Percentiles rank a stretch among this genome's conserved stretches.
Evolutionary conservation across 1,140 invertebrate species (phyloP).

Genomic region (Pseudachorutes palmiensis): DNA sequence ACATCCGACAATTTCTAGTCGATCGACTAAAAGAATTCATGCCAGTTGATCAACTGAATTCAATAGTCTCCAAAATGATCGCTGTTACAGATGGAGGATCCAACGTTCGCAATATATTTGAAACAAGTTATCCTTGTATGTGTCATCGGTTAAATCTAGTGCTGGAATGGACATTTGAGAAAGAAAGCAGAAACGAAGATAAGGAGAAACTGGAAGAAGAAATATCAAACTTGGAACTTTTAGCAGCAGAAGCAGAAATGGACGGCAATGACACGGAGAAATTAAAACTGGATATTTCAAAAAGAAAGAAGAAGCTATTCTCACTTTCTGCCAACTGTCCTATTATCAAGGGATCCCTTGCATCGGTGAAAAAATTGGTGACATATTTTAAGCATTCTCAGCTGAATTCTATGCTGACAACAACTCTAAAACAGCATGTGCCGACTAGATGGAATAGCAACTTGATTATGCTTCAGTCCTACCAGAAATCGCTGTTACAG

Average conservation of each 20-base stretch:
- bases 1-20: background rate
- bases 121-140: conserved; percentile 10
- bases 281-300: background rate
- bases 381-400: conserved; percentile 13
- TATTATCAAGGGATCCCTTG: background rate
- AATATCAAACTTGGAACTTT: background rate
- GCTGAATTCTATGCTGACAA: conserved; percentile 1
- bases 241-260: background rate
- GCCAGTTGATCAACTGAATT: background rate
- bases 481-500: conserved; percentile 16
- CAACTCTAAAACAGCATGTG: conserved; percentile 22
- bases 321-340: conserved; percentile 3
- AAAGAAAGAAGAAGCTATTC: conserved; percentile 7
- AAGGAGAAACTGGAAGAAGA: background rate
- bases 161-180: conserved; percentile 9
- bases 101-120: conserved; percentile 15
- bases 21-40: conserved; percentile 11
- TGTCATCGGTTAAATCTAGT: conserved; percentile 24
- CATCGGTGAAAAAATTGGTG: conserved; percentile 7
- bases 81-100: conserved; percentile 20
- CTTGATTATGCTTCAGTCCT: too few relatives aligned
- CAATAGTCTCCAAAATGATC: background rate
- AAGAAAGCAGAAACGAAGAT: background rate
- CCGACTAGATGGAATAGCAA: too few relatives aligned
- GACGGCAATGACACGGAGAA: background rate